These are phyloP conservation scores for Diplodus sargus DNA, from an alignment of 2,797 vertebrate species.

Conservation along the genomic window DNA sequence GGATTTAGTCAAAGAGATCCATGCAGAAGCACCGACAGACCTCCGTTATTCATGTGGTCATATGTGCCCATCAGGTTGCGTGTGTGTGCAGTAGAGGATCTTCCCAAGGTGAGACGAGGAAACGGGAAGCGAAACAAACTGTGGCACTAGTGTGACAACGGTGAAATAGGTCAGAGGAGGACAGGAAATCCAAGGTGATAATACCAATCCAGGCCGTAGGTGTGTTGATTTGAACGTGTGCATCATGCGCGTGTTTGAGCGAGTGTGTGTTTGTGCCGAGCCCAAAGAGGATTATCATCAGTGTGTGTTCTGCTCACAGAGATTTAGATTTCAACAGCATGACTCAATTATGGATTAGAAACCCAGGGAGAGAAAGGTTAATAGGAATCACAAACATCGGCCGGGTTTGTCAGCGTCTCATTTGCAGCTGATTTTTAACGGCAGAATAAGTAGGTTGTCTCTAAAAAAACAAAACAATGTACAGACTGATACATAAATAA, in stretches of 20 bases:
- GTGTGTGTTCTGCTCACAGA: conserved; percentile 69
- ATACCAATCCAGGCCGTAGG: conserved; percentile 46
- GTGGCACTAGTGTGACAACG: conserved; percentile 13
- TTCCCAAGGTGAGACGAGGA: conserved; percentile 48
- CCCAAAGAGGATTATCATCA: conserved; percentile 81
- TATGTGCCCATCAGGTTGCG: not conserved
- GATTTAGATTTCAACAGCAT: conserved; percentile 78
- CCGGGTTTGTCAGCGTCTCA: conserved; percentile 38
- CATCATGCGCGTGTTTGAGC: conserved; percentile 22
- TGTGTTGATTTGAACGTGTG: conserved; percentile 46
- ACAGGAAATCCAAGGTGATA: conserved; percentile 42
- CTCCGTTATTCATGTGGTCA: not conserved
- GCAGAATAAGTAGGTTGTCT: no score
- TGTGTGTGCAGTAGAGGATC: conserved; percentile 7
- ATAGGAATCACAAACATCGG: conserved; percentile 71
- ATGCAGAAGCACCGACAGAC: not conserved
- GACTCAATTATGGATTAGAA: conserved; percentile 83
- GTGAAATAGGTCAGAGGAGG: conserved; percentile 48
- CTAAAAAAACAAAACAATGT: no score
- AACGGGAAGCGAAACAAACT: not conserved
- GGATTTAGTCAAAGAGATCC: not conserved
- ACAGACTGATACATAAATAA: no score
- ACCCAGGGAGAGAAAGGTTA: conserved; percentile 72
- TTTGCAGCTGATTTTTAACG: conserved; percentile 46
- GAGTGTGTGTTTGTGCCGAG: conserved; percentile 21